Evolutionary conservation across 2,888 invertebrate species (phyloP).

Genomic region (Sylvicola cinctus): DNA sequence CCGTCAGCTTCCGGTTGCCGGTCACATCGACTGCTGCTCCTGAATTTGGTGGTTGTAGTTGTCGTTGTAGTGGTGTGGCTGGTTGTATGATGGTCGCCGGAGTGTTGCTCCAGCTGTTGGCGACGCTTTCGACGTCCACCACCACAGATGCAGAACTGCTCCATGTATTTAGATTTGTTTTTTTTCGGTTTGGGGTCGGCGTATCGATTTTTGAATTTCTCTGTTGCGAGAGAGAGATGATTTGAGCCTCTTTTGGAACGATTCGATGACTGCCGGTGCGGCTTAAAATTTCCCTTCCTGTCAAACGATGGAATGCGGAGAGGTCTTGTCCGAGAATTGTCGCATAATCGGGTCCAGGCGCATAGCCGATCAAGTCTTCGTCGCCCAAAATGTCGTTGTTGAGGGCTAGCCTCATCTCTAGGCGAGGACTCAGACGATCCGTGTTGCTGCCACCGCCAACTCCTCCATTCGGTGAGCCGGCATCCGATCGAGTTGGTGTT

Average conservation of each 20-base stretch:
- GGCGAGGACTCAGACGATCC: conserved; percentile 33
- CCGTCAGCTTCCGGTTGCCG: conserved; percentile 28
- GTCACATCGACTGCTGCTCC: conserved; percentile 13
- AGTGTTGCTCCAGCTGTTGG: conserved; percentile 11
- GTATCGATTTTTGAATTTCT: conserved; percentile 29
- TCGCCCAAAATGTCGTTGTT: conserved; percentile 32
- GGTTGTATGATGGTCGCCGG: no score
- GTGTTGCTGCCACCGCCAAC: not conserved
- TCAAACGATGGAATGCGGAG: conserved; percentile 28
- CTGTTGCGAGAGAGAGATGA: conserved; percentile 27
- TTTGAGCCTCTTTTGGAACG: conserved; percentile 24
- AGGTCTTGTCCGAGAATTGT: conserved; percentile 22
- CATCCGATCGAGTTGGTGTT: conserved; percentile 6
- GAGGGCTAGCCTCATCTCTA: conserved; percentile 43
- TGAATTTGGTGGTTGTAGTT: conserved; percentile 11
- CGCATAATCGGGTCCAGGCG: conserved; percentile 21
- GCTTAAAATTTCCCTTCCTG: conserved; percentile 26
- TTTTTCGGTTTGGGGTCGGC: conserved; percentile 25
- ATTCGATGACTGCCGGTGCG: conserved; percentile 22
- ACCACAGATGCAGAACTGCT: conserved; percentile 45
- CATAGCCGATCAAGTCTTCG: conserved; percentile 27
- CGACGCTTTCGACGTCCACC: conserved; percentile 14
- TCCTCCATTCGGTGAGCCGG: conserved; percentile 17
- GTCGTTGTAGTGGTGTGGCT: conserved; percentile 15
- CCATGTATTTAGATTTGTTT: conserved; percentile 35